These are phyloP conservation scores for Corythornis vintsioides DNA, from an alignment of 2,113 vertebrate genomes.

Conservation along the genomic window DNA sequence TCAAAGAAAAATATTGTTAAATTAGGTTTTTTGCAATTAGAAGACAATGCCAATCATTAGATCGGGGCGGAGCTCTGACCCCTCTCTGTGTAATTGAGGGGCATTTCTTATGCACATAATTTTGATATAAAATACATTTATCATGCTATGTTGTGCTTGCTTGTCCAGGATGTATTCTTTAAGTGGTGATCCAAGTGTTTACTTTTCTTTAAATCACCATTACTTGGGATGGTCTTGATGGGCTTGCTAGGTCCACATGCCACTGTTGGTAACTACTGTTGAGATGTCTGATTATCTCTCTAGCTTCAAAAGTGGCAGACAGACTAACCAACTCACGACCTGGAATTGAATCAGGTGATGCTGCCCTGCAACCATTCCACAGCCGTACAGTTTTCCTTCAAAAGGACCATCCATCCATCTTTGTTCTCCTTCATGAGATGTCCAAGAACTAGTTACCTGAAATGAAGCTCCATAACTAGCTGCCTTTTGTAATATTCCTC, in stretches of 20 bases:
- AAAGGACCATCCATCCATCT: neutral
- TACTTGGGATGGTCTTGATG: neutral
- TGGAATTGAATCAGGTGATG: neutral
- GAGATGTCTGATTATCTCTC: neutral
- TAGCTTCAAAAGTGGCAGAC: neutral
- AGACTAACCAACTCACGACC: rapidly evolving
- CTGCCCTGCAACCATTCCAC: neutral
- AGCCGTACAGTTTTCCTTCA: rapidly evolving
- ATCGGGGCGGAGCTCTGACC: neutral
- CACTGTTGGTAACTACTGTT: neutral
- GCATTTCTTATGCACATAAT: neutral
- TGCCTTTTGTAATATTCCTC: neutral
- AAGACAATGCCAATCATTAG: neutral
- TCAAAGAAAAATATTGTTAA: slow-evolving; percentile 11
- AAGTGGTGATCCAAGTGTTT: neutral
- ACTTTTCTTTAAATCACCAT: neutral
- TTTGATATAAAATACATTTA: neutral
- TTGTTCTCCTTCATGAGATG: neutral
- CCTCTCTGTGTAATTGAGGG: neutral
- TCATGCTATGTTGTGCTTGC: neutral
- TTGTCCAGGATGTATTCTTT: neutral
- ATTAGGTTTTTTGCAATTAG: neutral
- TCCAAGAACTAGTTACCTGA: neutral
- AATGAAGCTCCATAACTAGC: neutral
- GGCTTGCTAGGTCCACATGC: neutral